A percentile compares a stretch with the other conserved stretches of the same genome.
phyloP scores from a whole-genome alignment of 1,140 invertebrate genomes.

The Marisa cornuarietis region DNA sequence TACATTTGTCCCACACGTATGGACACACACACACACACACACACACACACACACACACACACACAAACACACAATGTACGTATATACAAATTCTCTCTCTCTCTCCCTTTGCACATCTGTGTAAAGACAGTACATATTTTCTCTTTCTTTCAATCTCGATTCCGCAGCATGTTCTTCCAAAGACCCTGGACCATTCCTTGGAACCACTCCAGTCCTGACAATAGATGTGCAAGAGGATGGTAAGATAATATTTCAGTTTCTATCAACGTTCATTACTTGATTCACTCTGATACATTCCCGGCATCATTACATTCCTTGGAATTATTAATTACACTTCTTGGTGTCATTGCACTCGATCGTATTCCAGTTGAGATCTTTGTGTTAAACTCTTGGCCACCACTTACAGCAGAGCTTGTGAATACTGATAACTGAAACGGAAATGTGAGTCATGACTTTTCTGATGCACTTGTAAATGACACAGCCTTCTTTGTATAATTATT shows the following conservation, averaged over 20 bases:
- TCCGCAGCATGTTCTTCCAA: slow-evolving; percentile 10
- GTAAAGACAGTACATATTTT: background rate
- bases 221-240: slow-evolving; percentile 20
- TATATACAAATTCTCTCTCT: background rate
- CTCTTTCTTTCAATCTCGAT: background rate
- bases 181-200: slow-evolving; percentile 20
- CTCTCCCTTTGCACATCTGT: background rate
- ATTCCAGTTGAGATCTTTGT: no score
- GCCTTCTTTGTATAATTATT: no score
- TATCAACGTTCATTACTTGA: background rate
- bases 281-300: background rate
- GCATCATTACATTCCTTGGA: no score
- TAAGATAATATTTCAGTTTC: background rate
- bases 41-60: slow-evolving; percentile 5
- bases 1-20: background rate
- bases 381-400: background rate
- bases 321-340: background rate
- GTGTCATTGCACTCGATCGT: background rate
- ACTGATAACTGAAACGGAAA: no score
- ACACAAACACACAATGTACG: background rate
- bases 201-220: slow-evolving; percentile 7
- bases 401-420: background rate
- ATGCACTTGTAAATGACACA: no score
- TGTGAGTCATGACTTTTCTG: no score
- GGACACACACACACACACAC: background rate